phyloP scores from a whole-genome alignment of 1,140 invertebrate species.

The Conus ventricosus region DNA sequence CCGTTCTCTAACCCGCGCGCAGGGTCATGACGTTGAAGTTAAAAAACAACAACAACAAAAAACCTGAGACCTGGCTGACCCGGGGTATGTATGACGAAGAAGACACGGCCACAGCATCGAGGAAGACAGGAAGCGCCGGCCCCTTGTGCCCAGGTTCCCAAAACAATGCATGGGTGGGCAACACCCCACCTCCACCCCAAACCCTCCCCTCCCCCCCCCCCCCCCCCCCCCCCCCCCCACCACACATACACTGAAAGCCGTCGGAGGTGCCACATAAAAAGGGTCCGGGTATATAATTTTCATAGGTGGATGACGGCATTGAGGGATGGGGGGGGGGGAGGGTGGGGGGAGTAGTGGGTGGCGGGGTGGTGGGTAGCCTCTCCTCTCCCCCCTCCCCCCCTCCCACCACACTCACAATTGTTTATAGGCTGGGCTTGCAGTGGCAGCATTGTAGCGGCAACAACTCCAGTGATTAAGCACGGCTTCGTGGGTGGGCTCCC shows the following conservation, averaged over 20 bases:
- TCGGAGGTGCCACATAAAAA: background rate
- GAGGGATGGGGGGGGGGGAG: background rate
- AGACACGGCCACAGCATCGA: too few relatives aligned
- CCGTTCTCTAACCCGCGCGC: too few relatives aligned
- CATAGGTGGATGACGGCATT: background rate
- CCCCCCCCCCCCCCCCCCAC: too few relatives aligned
- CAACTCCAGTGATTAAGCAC: background rate
- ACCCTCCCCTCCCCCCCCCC: too few relatives aligned
- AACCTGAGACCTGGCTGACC: too few relatives aligned
- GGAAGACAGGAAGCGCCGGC: too few relatives aligned
- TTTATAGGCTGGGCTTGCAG: background rate
- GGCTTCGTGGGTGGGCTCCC: slow-evolving; percentile 11
- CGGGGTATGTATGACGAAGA: background rate
- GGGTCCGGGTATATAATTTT: background rate
- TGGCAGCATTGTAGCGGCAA: slow-evolving; percentile 18
- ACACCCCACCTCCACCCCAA: too few relatives aligned
- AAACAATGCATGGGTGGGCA: background rate
- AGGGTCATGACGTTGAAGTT: too few relatives aligned
- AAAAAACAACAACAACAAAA: too few relatives aligned
- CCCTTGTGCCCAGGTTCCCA: background rate
- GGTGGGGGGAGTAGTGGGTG: background rate
- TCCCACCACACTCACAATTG: background rate
- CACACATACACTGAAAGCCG: too few relatives aligned
- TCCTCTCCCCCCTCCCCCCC: too few relatives aligned
- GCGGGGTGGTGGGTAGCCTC: too few relatives aligned